A percentile compares a stretch with the other conserved stretches of the same genome.
These are phyloP conservation scores for Drosophila watanabei DNA, from an alignment of 1,140 invertebrate genomes.

Conservation along the genomic window DNA sequence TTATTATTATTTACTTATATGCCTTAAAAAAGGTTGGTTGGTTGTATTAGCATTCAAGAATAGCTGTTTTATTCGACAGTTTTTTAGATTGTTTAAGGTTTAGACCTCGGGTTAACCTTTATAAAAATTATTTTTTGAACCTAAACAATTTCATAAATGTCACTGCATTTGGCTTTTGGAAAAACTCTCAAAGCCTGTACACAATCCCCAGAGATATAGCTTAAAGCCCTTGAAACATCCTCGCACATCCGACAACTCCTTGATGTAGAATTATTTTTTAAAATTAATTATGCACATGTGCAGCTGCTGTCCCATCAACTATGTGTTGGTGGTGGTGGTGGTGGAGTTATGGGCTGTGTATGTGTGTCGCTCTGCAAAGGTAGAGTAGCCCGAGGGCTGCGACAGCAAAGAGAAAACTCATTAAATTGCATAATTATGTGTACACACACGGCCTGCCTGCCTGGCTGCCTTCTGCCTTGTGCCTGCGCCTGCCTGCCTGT, in stretches of 20 bases:
- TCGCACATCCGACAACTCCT: slow-evolving; percentile 17
- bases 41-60: background rate
- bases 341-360: slow-evolving; percentile 1
- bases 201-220: background rate
- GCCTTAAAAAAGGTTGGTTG: background rate
- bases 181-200: background rate
- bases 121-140: background rate
- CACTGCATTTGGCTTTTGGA: background rate
- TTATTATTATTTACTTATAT: background rate
- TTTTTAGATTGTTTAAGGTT: background rate
- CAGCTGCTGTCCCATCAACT: slow-evolving; percentile 17
- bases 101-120: no score
- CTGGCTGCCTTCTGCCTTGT: background rate
- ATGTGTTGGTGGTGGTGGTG: background rate
- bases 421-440: slow-evolving; percentile 81
- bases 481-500: background rate
- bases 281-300: slow-evolving; percentile 82
- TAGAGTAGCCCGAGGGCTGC: slow-evolving; percentile 30
- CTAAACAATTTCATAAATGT: background rate
- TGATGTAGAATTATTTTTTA: slow-evolving; percentile 61
- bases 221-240: slow-evolving; percentile 2
- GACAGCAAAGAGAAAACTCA: slow-evolving; percentile 72
- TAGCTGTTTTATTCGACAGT: background rate
- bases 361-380: slow-evolving; percentile 19
- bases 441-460: slow-evolving; percentile 42